Base-by-base conservation (phyloP, 2,888 invertebrate genomes). In the Ommatoiulus sabulosus region DNA sequence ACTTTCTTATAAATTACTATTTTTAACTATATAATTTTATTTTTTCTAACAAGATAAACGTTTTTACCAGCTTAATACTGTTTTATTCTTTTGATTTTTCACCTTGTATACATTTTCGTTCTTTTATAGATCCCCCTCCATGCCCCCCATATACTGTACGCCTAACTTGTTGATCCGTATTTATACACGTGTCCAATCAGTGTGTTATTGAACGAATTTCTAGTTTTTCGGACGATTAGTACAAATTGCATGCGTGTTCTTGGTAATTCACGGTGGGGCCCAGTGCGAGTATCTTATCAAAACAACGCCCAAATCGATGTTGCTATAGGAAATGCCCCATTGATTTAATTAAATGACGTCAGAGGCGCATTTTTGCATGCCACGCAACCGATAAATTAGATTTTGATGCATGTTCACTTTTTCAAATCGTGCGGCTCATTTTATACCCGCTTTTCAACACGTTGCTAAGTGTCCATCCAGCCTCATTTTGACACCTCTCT, bases 171-270 rank as follows among this genome's bases (percentile, higher is more conserved):
- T 80, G 80, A 80, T 80, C 80, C 35, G 80, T 80, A 80, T 80
- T 80, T 80, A 80, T 80, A 80, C 80, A 80, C 80, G 80, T 80
- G 80, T 80, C 80, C 80, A 80, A 80, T 80, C 80, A 80, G 80
- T 80, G 80, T 80, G 80, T 80, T 80, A 80, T 80, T 80, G 80
- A 80, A 80, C 80, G 80, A 80, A 86, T 86, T 2, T 86, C 44
- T 86, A 44, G 86, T 86, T 86, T 86, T 48, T 86, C 86, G 86
- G 86, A 86, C 86, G 86, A 86, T 86, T 86, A 86, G 12, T 86
- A 48, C 44, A 44, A 86, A 86, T 86, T 44, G 44, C 86, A 44
- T 15, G 86, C 86, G 86, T 86, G 86, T 44, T 86, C 24, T 6
- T 80, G 24, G 80, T 72, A 72, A 72, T 72, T 72, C 72, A 72